Conservation (phyloP, 2,797 vertebrate genomes). For the Schizopygopsis pylzovi region DNA sequence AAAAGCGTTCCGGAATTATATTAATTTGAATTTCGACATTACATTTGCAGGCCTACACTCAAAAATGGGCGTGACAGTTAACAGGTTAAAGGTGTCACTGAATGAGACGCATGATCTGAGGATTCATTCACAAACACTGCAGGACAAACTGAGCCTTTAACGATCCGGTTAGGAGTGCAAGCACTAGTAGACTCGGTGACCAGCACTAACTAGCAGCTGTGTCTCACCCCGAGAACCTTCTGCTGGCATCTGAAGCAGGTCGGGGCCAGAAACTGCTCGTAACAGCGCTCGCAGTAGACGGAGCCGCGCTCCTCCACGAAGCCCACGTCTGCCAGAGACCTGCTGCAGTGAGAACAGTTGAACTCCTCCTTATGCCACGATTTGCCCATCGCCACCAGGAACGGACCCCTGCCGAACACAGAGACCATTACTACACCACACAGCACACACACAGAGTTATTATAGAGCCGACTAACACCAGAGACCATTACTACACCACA, state of each 20-base stretch:
- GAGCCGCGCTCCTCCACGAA: slow-evolving; percentile 94
- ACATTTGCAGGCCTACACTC: too few relatives aligned
- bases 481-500: too few relatives aligned
- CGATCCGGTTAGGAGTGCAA: neutral
- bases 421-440: neutral
- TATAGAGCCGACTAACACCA: neutral
- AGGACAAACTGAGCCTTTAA: neutral
- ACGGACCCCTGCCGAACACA: slow-evolving; percentile 85
- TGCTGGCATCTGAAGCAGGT: slow-evolving; percentile 87
- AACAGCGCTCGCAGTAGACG: slow-evolving; percentile 91
- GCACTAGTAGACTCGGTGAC: neutral
- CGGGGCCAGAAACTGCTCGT: slow-evolving; percentile 95
- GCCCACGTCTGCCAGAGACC: slow-evolving; percentile 88
- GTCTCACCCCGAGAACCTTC: slow-evolving; percentile 94
- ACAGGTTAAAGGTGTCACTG: neutral
- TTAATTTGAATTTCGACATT: too few relatives aligned
- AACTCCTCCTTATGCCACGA: slow-evolving; percentile 99
- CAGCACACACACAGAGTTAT: neutral
- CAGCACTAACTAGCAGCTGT: neutral
- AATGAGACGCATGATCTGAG: neutral
- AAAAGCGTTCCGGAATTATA: too few relatives aligned
- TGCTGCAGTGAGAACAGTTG: slow-evolving; percentile 89
- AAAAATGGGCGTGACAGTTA: too few relatives aligned
- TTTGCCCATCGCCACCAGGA: slow-evolving; percentile 95
- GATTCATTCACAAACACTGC: neutral